Evolutionary conservation across 2,113 vertebrate genomes (phyloP).

Genomic region (Ptyas mucosa): DNA sequence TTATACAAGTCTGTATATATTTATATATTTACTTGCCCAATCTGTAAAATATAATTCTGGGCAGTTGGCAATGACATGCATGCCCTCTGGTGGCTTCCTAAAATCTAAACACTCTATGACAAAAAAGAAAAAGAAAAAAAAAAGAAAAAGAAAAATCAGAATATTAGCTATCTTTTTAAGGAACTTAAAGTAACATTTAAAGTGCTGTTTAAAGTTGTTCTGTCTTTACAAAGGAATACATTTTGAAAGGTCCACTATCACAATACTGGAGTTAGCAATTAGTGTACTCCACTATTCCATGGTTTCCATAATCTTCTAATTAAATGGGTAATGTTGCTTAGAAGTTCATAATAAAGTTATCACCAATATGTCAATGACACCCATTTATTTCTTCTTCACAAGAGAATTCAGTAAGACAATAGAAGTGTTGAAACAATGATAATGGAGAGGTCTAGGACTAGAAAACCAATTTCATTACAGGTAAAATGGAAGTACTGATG

Average conservation of each 20-base stretch:
- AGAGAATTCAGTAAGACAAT: not conserved
- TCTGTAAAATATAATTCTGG: not conserved
- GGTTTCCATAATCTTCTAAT: not conserved
- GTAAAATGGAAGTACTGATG: not conserved
- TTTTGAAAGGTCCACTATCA: not conserved
- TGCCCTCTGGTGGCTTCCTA: conserved; percentile 59
- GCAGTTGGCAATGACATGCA: not conserved
- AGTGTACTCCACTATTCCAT: not conserved
- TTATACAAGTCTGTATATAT: not conserved
- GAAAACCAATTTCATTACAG: not conserved
- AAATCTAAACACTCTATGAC: not conserved
- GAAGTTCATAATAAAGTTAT: not conserved
- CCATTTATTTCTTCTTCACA: not conserved
- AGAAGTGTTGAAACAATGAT: not conserved
- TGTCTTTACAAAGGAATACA: too few species aligned
- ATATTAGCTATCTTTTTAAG: not conserved
- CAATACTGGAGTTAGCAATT: not conserved
- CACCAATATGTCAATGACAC: not conserved
- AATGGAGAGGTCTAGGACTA: not conserved
- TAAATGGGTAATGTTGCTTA: not conserved
- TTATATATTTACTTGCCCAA: not conserved
- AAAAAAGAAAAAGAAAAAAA: not conserved
- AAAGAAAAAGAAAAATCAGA: not conserved
- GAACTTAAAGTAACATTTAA: not conserved
- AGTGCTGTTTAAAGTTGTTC: not conserved